Conservation (phyloP, 2,888 invertebrate species). For the Phengaris arion region DNA sequence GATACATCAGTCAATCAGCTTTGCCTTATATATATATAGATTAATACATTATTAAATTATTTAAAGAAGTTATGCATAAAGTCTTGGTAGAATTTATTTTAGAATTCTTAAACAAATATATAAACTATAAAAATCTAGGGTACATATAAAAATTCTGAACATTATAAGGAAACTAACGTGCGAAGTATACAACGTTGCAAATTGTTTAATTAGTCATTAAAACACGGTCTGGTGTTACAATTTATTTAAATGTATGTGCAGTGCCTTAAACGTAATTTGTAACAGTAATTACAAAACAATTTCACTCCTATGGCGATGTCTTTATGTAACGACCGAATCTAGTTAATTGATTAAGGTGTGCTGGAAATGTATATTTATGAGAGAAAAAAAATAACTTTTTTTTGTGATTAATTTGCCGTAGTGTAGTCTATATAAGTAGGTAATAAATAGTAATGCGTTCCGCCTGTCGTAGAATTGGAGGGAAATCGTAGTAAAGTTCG, state of each 20-base stretch:
- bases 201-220: constrained; percentile 9
- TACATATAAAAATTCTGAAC: background rate
- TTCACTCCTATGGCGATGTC: constrained; percentile 33
- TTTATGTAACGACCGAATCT: constrained; percentile 34
- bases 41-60: too few species aligned
- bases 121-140: too few species aligned
- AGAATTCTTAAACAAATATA: too few species aligned
- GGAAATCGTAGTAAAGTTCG: background rate
- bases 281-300: constrained; percentile 39
- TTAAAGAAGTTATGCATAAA: too few species aligned
- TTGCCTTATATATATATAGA: too few species aligned
- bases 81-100: too few species aligned
- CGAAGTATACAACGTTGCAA: constrained; percentile 3
- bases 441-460: constrained; percentile 26
- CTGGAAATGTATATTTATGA: constrained; percentile 28
- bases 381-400: background rate
- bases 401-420: constrained; percentile 13
- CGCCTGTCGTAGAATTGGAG: background rate
- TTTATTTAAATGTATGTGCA: constrained; percentile 9
- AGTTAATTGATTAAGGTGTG: constrained; percentile 34
- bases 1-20: too few species aligned
- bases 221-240: background rate
- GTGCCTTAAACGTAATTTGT: constrained; percentile 36
- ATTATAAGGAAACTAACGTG: background rate
- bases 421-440: constrained; percentile 1